Percentiles rank a stretch among this genome's conserved stretches.
Conservation (phyloP, 2,888 invertebrate genomes). For the Thereva unica region DNA sequence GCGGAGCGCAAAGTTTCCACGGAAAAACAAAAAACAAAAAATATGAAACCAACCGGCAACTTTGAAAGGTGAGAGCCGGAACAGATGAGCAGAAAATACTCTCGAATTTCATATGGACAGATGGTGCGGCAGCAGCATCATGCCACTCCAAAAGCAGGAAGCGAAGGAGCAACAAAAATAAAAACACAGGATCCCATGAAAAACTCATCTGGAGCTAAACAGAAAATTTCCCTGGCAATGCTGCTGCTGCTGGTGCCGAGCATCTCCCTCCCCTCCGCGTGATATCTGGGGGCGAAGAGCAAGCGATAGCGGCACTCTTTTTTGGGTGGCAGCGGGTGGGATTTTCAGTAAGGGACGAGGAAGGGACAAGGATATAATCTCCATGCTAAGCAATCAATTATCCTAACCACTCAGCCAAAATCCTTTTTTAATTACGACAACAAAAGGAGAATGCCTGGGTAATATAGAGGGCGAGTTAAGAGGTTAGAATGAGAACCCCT, state of each 20-base stretch:
- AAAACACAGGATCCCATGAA: constrained; percentile 9
- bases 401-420: constrained; percentile 39
- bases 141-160: neutral
- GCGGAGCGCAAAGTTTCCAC: constrained; percentile 1
- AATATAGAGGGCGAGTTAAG: constrained; percentile 7
- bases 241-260: too few relatives aligned
- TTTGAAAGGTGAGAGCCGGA: too few relatives aligned
- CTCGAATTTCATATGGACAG: constrained; percentile 14
- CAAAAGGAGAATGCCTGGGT: constrained; percentile 19
- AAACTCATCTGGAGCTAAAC: neutral
- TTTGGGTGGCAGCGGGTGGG: too few relatives aligned
- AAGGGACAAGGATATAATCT: constrained; percentile 10
- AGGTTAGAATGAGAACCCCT: neutral
- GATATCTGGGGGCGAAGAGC: too few relatives aligned
- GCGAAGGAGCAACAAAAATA: neutral
- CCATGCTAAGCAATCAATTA: constrained; percentile 40
- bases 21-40: constrained; percentile 2
- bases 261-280: too few relatives aligned
- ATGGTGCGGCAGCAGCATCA: constrained; percentile 1
- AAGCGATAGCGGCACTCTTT: too few relatives aligned
- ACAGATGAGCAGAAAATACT: neutral
- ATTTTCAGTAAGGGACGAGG: too few relatives aligned
- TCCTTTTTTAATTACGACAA: constrained; percentile 40
- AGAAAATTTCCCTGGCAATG: too few relatives aligned
- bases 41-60: neutral